Conservation (phyloP, 2,888 invertebrate genomes). For the Operophtera brumata region DNA sequence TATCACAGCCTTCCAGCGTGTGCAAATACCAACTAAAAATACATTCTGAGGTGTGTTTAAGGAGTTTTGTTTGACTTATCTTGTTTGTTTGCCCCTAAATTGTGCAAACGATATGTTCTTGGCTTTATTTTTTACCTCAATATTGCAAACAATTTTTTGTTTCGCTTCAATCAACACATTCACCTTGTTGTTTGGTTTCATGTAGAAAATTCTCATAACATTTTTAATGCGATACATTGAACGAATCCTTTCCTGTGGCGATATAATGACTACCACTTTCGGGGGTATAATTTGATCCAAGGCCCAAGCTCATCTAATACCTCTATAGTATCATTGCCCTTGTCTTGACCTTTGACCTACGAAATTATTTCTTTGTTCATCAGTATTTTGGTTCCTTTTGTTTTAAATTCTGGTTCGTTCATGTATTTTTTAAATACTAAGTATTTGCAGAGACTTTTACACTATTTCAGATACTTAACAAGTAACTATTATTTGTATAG, state of each 20-base stretch:
- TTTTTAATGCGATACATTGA: constrained; percentile 7
- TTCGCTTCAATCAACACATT: constrained; percentile 1
- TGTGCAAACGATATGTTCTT: constrained; percentile 3
- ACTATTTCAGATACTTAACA: too few relatives aligned
- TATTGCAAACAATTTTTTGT: constrained; percentile 2
- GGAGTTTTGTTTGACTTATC: constrained; percentile 13
- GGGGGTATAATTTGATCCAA: background rate
- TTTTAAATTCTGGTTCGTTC: background rate
- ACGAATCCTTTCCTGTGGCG: constrained; percentile 6
- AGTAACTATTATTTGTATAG: too few relatives aligned
- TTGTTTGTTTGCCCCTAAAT: constrained; percentile 15
- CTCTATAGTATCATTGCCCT: background rate
- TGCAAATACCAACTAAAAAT: constrained; percentile 28
- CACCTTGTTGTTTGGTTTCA: constrained; percentile 1
- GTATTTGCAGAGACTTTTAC: too few relatives aligned
- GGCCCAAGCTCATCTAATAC: background rate
- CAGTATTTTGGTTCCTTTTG: background rate
- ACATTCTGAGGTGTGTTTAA: constrained; percentile 10
- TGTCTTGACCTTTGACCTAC: background rate
- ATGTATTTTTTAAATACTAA: background rate
- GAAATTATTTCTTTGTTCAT: background rate
- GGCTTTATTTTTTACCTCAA: background rate
- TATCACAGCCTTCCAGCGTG: constrained; percentile 37
- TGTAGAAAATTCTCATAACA: constrained; percentile 14
- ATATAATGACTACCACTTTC: constrained; percentile 3